Evolutionary conservation across 2,113 vertebrate genomes (phyloP), one percentile per base, ranked within the genome.

Genomic region (Dasypus novemcinctus): DNA sequence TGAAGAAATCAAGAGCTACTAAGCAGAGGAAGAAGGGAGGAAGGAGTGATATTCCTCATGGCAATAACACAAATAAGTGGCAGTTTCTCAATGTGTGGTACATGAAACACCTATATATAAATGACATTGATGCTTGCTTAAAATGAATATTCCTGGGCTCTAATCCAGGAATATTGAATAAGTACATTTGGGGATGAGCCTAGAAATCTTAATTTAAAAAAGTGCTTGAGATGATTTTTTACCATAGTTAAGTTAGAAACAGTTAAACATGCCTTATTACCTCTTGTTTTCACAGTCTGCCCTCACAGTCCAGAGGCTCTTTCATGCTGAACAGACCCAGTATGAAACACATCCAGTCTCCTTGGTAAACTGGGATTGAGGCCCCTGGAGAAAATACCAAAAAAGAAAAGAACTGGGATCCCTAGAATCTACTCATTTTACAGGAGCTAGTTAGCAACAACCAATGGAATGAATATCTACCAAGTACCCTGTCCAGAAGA

Each of bases 201-300:
- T 79, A 93, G n/a, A 86, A 85, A 88, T 87, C 31, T 94, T 95
- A 25, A 79, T 95, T 94, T 92, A 11, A 57, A 92, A 92, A 92
- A 72, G 75, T 49, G 0, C 17, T 38, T 13, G 29, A 68, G 81
- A 68, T 75, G 10, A 57, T 63, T 85, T 89, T 85, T 54, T 57
- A 95, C 33, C n/a, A 66, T 0, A 72, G 5, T 5, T 5, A 66
- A 72, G 13, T 68, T 81, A 43, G 79, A 85, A 72, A 38, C 14
- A 81, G 13, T 38, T 69, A 23, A 81, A 0, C 27, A 7, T 36
- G 11, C 3, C 5, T 27, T 12, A 25, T 52, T 4, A 31, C 2
- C 25, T 59, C 12, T 54, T 20, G 10, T 78, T 89, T 10, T 12
- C 23, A 31, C 4, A 10, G 0, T 3, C 0, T 1, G 7, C 5